Conservation (phyloP, 2,797 vertebrate genomes). For the Halcyon smyrnensis region DNA sequence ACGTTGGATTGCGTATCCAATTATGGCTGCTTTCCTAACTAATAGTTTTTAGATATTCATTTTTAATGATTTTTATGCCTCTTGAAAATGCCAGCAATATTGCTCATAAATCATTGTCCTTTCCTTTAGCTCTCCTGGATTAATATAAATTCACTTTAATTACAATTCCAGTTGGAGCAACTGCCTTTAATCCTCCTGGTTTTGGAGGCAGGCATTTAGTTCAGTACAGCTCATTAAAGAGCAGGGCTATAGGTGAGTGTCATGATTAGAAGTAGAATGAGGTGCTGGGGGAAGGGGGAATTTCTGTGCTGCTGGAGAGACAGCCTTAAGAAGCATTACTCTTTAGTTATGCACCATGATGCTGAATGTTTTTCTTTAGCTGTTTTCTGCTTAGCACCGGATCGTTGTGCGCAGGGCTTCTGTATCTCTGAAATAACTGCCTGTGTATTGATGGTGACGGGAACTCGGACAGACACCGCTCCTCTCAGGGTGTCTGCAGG, state of each 20-base stretch:
- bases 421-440: not conserved
- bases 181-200: constrained; percentile 52
- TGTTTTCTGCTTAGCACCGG: not conserved
- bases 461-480: not conserved
- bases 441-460: rapidly evolving
- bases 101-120: constrained; percentile 75
- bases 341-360: not conserved
- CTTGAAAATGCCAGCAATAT: constrained; percentile 74
- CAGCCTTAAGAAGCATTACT: not conserved
- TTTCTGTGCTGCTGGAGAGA: not conserved
- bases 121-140: constrained; percentile 66
- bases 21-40: constrained; percentile 58
- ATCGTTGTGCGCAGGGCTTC: rapidly evolving
- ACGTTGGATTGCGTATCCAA: constrained; percentile 43
- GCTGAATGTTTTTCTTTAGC: not conserved
- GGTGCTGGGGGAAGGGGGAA: not conserved
- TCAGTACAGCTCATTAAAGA: constrained; percentile 20
- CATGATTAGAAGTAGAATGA: not conserved
- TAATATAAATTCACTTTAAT: constrained; percentile 75
- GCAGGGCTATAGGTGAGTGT: not conserved
- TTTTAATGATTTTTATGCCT: constrained; percentile 69
- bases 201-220: not conserved
- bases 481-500: not conserved
- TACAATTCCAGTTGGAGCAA: constrained; percentile 52
- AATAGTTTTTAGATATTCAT: constrained; percentile 67